Conservation (phyloP, 2,113 vertebrate genomes). For the Plecotus auritus region DNA sequence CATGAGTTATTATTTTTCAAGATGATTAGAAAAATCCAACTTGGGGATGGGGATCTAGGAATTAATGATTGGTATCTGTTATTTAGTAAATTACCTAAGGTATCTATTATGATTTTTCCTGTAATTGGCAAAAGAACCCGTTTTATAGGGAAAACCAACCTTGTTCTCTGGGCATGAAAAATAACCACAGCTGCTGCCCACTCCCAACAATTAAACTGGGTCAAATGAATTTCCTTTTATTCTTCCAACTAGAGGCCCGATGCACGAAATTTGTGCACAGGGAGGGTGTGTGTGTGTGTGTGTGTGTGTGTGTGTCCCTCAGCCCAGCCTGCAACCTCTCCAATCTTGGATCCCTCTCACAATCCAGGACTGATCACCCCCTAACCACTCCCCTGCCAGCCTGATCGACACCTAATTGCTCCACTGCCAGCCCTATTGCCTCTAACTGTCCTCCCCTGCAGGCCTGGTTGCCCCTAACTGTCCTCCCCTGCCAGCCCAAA, state of each 20-base stretch:
- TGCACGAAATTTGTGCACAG: too few species aligned
- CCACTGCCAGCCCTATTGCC: too few species aligned
- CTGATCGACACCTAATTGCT: too few species aligned
- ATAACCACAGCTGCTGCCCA: slow-evolving; percentile 10
- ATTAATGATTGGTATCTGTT: neutral
- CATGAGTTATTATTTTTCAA: neutral
- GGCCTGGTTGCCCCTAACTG: too few species aligned
- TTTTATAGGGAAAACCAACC: neutral
- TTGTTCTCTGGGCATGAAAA: neutral
- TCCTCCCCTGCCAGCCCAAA: too few species aligned
- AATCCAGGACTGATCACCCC: too few species aligned
- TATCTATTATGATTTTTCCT: neutral
- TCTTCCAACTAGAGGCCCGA: neutral
- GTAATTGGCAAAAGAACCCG: neutral
- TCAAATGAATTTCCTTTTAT: slow-evolving; percentile 17
- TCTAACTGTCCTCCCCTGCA: too few species aligned
- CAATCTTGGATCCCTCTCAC: too few species aligned
- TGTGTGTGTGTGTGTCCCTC: too few species aligned
- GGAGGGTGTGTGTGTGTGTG: too few species aligned
- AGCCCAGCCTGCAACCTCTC: too few species aligned
- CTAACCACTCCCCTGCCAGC: too few species aligned
- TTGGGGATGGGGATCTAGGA: neutral
- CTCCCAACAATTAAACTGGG: slow-evolving; percentile 31
- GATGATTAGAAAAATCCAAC: neutral
- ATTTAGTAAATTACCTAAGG: neutral